Percentiles rank a stretch among this genome's conserved stretches.
These are phyloP conservation scores for Sesamia nonagrioides DNA, from an alignment of 1,140 invertebrate genomes.

Conservation along the genomic window DNA sequence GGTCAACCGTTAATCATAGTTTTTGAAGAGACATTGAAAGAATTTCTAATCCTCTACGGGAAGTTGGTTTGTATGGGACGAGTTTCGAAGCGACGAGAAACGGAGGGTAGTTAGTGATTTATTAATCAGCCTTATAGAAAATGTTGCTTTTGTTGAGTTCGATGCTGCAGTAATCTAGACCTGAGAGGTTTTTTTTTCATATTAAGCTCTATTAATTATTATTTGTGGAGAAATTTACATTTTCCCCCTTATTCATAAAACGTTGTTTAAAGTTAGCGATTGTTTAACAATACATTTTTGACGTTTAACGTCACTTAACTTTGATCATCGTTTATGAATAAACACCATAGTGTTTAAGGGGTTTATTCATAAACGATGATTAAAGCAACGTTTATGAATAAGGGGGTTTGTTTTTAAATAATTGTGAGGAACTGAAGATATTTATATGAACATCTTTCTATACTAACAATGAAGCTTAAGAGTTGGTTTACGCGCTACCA, in stretches of 20 bases:
- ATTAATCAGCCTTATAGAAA: conserved; percentile 33
- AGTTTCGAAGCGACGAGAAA: conserved; percentile 3
- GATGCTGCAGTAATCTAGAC: conserved; percentile 3
- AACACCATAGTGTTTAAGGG: too few relatives aligned
- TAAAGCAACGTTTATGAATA: too few relatives aligned
- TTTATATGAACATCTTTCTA: too few relatives aligned
- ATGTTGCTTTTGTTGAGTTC: conserved; percentile 5
- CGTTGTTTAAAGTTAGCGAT: neutral
- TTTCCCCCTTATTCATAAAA: neutral
- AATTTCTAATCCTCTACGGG: conserved; percentile 47
- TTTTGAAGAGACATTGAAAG: conserved; percentile 35
- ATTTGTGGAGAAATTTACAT: neutral
- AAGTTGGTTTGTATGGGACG: conserved; percentile 27
- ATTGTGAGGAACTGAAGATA: too few relatives aligned
- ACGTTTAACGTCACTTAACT: too few relatives aligned
- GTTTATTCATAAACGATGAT: too few relatives aligned
- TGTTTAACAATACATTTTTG: too few relatives aligned
- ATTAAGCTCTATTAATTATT: neutral
- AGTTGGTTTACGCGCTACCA: too few relatives aligned
- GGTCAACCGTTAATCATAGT: conserved; percentile 45
- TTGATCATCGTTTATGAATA: too few relatives aligned
- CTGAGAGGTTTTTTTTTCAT: neutral
- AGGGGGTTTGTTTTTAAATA: too few relatives aligned
- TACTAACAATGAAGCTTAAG: too few relatives aligned
- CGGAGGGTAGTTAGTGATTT: conserved; percentile 2